phyloP scores from a whole-genome alignment of 1,140 invertebrate genomes.

The Hycleus phaleratus region DNA sequence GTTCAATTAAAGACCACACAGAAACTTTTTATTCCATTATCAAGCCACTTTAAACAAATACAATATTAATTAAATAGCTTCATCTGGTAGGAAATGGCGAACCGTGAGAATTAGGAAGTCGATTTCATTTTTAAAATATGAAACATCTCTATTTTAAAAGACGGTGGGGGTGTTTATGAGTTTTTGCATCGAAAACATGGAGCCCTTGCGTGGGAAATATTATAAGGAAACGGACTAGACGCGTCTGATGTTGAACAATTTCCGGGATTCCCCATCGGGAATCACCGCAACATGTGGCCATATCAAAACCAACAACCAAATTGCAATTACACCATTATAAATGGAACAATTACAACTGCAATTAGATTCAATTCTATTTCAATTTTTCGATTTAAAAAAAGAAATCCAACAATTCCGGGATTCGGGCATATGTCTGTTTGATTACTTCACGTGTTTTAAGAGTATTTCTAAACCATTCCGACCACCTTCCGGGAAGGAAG shows the following conservation, averaged over 20 bases:
- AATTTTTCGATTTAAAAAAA: no score
- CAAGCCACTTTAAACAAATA: no score
- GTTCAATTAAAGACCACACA: conserved; percentile 9
- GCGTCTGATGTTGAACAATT: conserved; percentile 7
- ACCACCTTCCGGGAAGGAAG: conserved; percentile 14
- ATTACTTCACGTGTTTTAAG: conserved; percentile 9
- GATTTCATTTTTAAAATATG: conserved; percentile 1
- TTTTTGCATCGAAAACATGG: conserved; percentile 6
- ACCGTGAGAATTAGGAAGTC: conserved; percentile 12
- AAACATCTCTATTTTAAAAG: conserved; percentile 1
- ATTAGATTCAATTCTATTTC: no score
- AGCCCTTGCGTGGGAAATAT: conserved; percentile 8
- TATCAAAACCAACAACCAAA: no score
- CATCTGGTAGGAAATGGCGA: not conserved
- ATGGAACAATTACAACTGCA: no score
- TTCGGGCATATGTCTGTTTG: not conserved
- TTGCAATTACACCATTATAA: no score
- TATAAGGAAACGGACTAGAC: conserved; percentile 13
- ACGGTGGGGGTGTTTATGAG: conserved; percentile 5
- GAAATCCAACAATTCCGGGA: not conserved
- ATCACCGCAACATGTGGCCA: conserved; percentile 2
- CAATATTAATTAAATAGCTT: not conserved
- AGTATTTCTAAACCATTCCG: conserved; percentile 6
- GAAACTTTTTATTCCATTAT: no score
- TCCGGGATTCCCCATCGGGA: conserved; percentile 13